phyloP scores from a whole-genome alignment of 2,888 invertebrate species.

The Mycogona germanica region DNA sequence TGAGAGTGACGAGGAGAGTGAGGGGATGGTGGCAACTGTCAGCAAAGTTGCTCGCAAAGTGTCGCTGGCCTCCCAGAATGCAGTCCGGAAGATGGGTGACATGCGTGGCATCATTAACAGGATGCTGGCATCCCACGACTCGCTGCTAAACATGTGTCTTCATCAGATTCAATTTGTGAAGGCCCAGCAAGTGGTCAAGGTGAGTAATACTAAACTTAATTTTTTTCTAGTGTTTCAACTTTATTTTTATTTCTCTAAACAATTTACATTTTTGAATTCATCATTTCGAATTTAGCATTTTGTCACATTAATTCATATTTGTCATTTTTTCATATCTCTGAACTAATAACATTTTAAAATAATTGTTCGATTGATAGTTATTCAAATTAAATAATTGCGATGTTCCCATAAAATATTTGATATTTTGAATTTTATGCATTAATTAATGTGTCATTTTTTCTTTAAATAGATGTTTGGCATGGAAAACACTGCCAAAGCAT shows the following conservation, averaged over 20 bases:
- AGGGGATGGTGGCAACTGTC: background rate
- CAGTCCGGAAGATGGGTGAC: background rate
- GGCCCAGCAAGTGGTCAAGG: slow-evolving; percentile 10
- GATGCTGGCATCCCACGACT: slow-evolving; percentile 8
- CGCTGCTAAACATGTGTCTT: slow-evolving; percentile 9
- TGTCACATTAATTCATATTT: too few species aligned
- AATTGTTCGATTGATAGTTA: too few species aligned
- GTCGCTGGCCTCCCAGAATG: background rate
- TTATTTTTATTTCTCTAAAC: too few species aligned
- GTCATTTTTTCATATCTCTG: too few species aligned
- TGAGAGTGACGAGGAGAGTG: slow-evolving; percentile 9
- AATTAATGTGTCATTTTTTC: background rate
- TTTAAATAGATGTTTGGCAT: slow-evolving; percentile 6
- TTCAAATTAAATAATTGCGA: too few species aligned
- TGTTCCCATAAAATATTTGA: too few species aligned
- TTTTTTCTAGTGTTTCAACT: too few species aligned
- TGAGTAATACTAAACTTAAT: background rate
- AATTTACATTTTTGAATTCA: too few species aligned
- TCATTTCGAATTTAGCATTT: too few species aligned
- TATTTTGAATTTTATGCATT: background rate
- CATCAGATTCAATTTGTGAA: background rate
- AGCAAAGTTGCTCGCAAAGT: background rate
- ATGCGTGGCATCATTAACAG: background rate
- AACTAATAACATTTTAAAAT: too few species aligned
- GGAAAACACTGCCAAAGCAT: slow-evolving; percentile 2